These are phyloP conservation scores for Palythoa heliodiscus DNA, from an alignment of 92 coral and sea anemone species.

Conservation along the genomic window DNA sequence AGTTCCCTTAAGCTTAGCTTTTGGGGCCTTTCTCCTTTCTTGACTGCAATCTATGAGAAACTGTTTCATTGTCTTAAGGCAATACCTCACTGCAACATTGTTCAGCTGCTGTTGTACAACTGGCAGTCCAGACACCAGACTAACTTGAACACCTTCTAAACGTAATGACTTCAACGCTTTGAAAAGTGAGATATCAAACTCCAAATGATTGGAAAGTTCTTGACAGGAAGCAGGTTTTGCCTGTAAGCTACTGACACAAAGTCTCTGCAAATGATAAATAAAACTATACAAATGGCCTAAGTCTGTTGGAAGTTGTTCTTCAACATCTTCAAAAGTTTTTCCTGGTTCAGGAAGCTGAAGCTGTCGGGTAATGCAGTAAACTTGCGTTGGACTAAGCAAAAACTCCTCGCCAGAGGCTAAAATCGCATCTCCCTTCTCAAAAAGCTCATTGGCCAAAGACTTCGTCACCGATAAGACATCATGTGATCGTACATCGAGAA, in stretches of 20 bases:
- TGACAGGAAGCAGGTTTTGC: slow-evolving; percentile 58
- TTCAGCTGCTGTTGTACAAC: slow-evolving; percentile 78
- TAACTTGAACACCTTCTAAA: slow-evolving; percentile 82
- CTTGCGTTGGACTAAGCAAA: slow-evolving; percentile 86
- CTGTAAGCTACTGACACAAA: slow-evolving; percentile 65
- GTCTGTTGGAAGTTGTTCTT: slow-evolving; percentile 54
- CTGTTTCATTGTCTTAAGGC: slow-evolving; percentile 85
- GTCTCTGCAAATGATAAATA: slow-evolving; percentile 72
- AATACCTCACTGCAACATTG: slow-evolving; percentile 71
- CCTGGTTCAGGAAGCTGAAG: slow-evolving; percentile 88
- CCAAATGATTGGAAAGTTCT: slow-evolving; percentile 82
- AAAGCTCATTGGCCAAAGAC: slow-evolving; percentile 76
- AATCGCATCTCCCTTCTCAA: slow-evolving; percentile 62
- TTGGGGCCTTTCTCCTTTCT: slow-evolving; percentile 75
- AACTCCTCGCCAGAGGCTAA: slow-evolving; percentile 69
- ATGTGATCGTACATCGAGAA: slow-evolving; percentile 86
- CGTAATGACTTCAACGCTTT: slow-evolving; percentile 73
- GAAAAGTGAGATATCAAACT: slow-evolving; percentile 94
- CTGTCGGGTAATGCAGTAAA: slow-evolving; percentile 91
- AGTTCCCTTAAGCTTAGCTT: slow-evolving; percentile 45
- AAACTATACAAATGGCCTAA: slow-evolving; percentile 89
- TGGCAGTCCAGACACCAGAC: slow-evolving; percentile 71
- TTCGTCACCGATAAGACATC: slow-evolving; percentile 92
- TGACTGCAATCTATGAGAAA: slow-evolving; percentile 80
- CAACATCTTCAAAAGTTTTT: slow-evolving; percentile 60